Conservation (phyloP, 2,797 vertebrate species). For the Anguilla megastoma region DNA sequence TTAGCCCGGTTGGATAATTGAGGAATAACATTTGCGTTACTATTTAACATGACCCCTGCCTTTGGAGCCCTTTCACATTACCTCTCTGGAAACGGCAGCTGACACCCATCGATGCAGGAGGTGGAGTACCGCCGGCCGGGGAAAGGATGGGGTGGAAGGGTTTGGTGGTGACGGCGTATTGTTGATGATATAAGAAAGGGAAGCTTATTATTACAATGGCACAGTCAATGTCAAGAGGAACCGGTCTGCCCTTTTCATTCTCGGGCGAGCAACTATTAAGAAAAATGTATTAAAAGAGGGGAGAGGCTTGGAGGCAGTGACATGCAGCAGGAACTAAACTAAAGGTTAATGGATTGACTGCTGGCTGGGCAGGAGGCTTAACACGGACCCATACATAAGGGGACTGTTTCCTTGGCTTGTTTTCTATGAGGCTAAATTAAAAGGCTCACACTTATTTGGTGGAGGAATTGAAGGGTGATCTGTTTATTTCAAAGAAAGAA, state of each 20-base stretch:
- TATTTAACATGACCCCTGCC: conserved; percentile 95
- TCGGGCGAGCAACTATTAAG: conserved; percentile 85
- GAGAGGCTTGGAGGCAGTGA: conserved; percentile 75
- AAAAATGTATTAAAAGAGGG: conserved; percentile 83
- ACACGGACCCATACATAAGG: conserved; percentile 79
- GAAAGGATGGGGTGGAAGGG: conserved; percentile 57
- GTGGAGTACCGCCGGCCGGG: conserved; percentile 42
- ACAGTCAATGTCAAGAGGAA: conserved; percentile 86
- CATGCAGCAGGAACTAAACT: conserved; percentile 83
- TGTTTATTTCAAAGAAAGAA: conserved; percentile 66
- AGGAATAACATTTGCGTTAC: conserved; percentile 97
- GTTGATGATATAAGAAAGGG: conserved; percentile 71
- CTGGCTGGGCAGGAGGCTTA: conserved; percentile 87
- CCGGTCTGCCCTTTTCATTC: conserved; percentile 88
- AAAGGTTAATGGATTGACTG: conserved; percentile 99
- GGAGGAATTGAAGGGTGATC: conserved; percentile 61
- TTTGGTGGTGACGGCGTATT: conserved; percentile 64
- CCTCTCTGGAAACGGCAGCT: conserved; percentile 80
- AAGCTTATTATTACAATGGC: conserved; percentile 86
- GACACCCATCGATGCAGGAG: conserved; percentile 75
- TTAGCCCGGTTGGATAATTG: conserved; percentile 93
- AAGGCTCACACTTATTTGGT: conserved; percentile 72
- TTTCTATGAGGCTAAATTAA: conserved; percentile 74
- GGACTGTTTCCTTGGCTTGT: conserved; percentile 71
- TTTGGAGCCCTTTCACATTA: conserved; percentile 92